Evolutionary conservation across 2,888 invertebrate genomes (phyloP).

Genomic region (Coelogynopora nodosa): DNA sequence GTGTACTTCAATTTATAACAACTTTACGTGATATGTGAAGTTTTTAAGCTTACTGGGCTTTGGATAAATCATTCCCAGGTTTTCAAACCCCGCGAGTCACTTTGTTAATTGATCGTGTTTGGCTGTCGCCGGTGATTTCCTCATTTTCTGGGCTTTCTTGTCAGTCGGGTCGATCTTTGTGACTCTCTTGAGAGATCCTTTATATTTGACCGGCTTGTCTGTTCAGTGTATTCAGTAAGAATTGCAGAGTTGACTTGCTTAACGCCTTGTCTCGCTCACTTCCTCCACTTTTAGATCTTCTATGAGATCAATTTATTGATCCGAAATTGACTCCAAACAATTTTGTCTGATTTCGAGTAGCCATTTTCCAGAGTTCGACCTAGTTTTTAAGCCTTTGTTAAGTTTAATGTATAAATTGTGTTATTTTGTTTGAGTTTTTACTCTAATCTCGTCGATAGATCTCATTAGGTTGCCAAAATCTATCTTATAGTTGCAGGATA

Average conservation of each 20-base stretch:
- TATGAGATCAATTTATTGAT: slow-evolving; percentile 28
- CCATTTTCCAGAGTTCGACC: no score
- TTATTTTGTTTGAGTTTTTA: no score
- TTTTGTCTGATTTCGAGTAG: no score
- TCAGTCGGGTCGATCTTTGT: slow-evolving; percentile 4
- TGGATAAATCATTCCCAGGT: neutral
- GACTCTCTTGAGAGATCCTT: neutral
- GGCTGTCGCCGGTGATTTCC: slow-evolving; percentile 8
- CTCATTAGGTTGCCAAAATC: no score
- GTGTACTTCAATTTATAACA: neutral
- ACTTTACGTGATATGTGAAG: neutral
- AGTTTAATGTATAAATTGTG: no score
- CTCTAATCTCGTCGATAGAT: no score
- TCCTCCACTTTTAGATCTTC: neutral
- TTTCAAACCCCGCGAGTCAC: neutral
- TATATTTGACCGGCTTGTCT: slow-evolving; percentile 10
- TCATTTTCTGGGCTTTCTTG: neutral
- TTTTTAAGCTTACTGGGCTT: neutral
- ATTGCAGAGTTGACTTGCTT: neutral
- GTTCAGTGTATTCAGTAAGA: neutral
- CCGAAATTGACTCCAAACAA: neutral
- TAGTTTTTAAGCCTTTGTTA: no score
- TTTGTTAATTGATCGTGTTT: slow-evolving; percentile 31
- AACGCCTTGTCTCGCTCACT: neutral
- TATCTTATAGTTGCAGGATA: no score